phyloP scores from a whole-genome alignment of 2,113 vertebrate species.

The Nicator chloris region DNA sequence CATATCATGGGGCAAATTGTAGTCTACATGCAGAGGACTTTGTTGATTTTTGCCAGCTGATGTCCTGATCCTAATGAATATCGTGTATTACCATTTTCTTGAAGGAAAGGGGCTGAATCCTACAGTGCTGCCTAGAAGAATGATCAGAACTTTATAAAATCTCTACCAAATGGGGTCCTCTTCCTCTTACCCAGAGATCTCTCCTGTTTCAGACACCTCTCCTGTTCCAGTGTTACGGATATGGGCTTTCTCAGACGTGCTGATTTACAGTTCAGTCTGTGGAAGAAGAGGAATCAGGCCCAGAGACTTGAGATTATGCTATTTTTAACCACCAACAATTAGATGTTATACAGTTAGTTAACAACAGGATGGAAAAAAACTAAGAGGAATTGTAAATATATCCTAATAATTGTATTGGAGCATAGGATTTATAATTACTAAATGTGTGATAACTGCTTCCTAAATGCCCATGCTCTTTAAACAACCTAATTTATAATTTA shows the following conservation, averaged over 20 bases:
- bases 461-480: conserved; percentile 85
- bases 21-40: neutral
- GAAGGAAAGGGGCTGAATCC: neutral
- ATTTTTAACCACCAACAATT: conserved; percentile 37
- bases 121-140: neutral
- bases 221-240: rapidly evolving
- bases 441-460: conserved; percentile 87
- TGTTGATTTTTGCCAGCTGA: neutral
- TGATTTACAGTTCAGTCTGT: neutral
- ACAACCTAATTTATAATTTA: conserved; percentile 88
- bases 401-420: conserved; percentile 79
- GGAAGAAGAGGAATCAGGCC: neutral
- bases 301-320: neutral
- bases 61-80: neutral
- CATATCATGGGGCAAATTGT: neutral
- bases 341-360: conserved; percentile 40
- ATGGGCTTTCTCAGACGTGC: neutral
- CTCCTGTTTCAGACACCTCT: neutral
- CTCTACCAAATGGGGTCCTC: neutral
- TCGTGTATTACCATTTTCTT: rapidly evolving
- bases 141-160: neutral
- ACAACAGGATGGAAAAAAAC: conserved; percentile 38
- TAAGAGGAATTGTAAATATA: conserved; percentile 73
- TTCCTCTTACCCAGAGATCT: neutral
- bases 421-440: conserved; percentile 87